phyloP scores from a whole-genome alignment of 2,888 invertebrate species.

The Hydrotaea diabolus region DNA sequence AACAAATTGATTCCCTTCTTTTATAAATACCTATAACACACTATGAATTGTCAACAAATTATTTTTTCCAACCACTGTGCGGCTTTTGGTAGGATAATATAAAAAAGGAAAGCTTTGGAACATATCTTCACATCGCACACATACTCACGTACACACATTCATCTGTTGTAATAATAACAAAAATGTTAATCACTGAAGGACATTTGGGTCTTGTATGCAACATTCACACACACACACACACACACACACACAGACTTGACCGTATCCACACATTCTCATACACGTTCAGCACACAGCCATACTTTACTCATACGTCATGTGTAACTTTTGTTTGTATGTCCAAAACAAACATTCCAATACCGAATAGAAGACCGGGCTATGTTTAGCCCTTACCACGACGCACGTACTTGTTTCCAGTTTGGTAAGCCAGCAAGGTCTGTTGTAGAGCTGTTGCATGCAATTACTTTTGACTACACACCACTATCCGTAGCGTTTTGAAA shows the following conservation, averaged over 20 bases:
- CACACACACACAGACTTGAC: not conserved
- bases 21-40: no score
- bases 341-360: not conserved
- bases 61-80: no score
- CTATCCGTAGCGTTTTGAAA: no score
- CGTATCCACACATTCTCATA: not conserved
- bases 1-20: no score
- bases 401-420: no score
- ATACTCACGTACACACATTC: not conserved
- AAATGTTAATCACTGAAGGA: slow-evolving; percentile 15
- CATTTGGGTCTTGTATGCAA: not conserved
- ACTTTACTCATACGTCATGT: not conserved
- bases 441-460: no score
- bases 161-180: slow-evolving; percentile 15
- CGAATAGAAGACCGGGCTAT: not conserved
- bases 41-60: no score
- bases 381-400: no score
- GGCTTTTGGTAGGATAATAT: no score
- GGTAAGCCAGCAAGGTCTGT: no score
- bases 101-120: not conserved
- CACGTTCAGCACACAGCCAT: not conserved
- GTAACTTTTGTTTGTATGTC: not conserved
- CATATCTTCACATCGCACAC: not conserved
- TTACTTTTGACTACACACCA: no score
- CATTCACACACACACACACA: not conserved